phyloP scores from a whole-genome alignment of 2,888 invertebrate species.

The Podotricha telesiphe region DNA sequence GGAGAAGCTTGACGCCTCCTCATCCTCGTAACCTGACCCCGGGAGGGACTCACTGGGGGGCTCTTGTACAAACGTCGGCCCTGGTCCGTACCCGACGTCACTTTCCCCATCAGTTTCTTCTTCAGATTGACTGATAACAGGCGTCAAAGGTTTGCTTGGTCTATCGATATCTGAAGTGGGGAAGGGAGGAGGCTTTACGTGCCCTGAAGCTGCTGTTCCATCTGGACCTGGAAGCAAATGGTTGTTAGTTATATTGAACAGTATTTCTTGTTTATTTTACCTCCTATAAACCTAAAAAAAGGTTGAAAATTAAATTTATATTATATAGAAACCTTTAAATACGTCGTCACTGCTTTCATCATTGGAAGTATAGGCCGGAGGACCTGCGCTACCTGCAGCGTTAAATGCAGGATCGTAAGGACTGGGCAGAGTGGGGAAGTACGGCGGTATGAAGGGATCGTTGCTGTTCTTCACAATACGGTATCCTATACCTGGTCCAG shows the following conservation, averaged over 20 bases:
- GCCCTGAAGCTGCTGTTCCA: constrained; percentile 84
- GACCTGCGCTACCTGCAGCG: constrained; percentile 55
- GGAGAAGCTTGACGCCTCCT: constrained; percentile 61
- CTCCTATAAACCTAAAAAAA: background rate
- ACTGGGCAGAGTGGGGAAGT: constrained; percentile 84
- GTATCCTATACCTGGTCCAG: constrained; percentile 91
- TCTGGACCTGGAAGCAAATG: constrained; percentile 64
- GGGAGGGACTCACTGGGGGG: constrained; percentile 51
- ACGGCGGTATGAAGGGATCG: constrained; percentile 85
- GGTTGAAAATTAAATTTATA: background rate
- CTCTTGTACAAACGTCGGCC: constrained; percentile 45
- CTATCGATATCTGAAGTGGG: constrained; percentile 64
- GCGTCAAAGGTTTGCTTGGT: constrained; percentile 46
- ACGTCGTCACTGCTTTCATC: constrained; percentile 67
- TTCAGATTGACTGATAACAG: constrained; percentile 37
- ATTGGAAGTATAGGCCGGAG: constrained; percentile 53
- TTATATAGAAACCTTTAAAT: constrained; percentile 65
- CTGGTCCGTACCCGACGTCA: constrained; percentile 43
- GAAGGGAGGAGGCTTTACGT: constrained; percentile 80
- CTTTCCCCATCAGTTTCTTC: constrained; percentile 46
- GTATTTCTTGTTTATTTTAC: too few relatives aligned
- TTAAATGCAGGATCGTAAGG: constrained; percentile 79
- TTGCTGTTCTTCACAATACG: constrained; percentile 88
- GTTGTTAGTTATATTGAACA: background rate
- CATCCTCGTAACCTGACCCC: constrained; percentile 61